A percentile compares a stretch with the other conserved stretches of the same genome.
Conservation (phyloP, 2,888 invertebrate species). For the Geotrupes spiniger region DNA sequence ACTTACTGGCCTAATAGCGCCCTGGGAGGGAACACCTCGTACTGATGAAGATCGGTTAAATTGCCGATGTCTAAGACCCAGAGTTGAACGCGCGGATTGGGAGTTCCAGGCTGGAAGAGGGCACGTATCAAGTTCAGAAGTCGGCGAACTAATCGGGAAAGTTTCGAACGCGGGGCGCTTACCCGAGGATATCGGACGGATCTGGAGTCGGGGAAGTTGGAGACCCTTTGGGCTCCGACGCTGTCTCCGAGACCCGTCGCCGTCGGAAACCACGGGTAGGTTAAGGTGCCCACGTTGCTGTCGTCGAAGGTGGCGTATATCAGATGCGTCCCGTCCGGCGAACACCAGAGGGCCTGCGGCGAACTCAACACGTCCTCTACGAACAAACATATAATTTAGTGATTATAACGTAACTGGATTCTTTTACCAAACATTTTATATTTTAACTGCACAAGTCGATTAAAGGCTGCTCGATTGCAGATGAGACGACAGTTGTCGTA, state of each 20-base stretch:
- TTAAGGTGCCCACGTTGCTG: constrained; percentile 70
- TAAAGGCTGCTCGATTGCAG: too few relatives aligned
- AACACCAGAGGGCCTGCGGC: constrained; percentile 85
- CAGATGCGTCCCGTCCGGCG: constrained; percentile 75
- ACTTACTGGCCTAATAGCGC: constrained; percentile 79
- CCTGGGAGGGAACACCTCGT: constrained; percentile 70
- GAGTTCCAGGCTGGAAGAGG: constrained; percentile 69
- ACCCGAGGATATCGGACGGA: constrained; percentile 83
- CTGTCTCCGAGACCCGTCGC: constrained; percentile 61
- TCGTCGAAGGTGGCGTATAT: constrained; percentile 87
- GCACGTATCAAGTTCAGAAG: constrained; percentile 8
- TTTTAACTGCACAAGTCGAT: too few relatives aligned
- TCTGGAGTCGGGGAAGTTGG: constrained; percentile 73
- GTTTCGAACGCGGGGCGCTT: constrained; percentile 35
- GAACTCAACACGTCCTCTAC: constrained; percentile 83
- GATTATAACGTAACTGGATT: too few relatives aligned
- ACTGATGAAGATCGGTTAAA: constrained; percentile 60
- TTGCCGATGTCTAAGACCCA: constrained; percentile 78
- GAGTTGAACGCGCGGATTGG: constrained; percentile 80
- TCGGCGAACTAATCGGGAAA: constrained; percentile 2
- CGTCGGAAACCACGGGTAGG: constrained; percentile 79
- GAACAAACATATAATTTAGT: too few relatives aligned
- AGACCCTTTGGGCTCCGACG: constrained; percentile 51
- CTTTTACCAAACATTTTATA: too few relatives aligned
- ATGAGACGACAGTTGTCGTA: too few relatives aligned